Percentiles rank a stretch among this genome's conserved stretches.
These are phyloP conservation scores for Xanthorhoe spadicearia DNA, from an alignment of 2,888 invertebrate species.

Conservation along the genomic window DNA sequence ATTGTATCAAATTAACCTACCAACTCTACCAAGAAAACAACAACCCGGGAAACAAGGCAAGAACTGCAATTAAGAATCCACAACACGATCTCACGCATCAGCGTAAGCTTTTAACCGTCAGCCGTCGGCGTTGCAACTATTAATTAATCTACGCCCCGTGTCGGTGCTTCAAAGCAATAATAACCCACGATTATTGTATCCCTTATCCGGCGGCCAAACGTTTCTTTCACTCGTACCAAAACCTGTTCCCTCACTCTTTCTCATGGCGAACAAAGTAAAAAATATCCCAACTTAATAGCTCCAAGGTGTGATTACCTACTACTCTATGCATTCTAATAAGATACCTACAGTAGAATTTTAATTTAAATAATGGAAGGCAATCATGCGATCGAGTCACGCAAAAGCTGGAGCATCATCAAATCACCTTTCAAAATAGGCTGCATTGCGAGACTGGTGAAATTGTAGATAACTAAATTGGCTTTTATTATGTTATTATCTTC, in stretches of 20 bases:
- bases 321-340: conserved; percentile 51
- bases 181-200: conserved; percentile 77
- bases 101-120: conserved; percentile 34
- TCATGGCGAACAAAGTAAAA: conserved; percentile 70
- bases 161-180: conserved; percentile 78
- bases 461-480: conserved; percentile 17
- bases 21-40: conserved; percentile 6
- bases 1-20: neutral
- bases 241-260: conserved; percentile 70
- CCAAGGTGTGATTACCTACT: conserved; percentile 78
- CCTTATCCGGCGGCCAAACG: conserved; percentile 68
- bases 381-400: conserved; percentile 41
- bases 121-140: conserved; percentile 26
- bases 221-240: conserved; percentile 68
- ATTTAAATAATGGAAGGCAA: conserved; percentile 43
- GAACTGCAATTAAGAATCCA: conserved; percentile 31
- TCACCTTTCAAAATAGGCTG: conserved; percentile 24
- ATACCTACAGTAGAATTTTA: conserved; percentile 40
- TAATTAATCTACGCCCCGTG: conserved; percentile 43
- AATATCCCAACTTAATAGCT: conserved; percentile 76
- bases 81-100: conserved; percentile 47
- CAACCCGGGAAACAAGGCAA: conserved; percentile 9
- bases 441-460: conserved; percentile 9
- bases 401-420: conserved; percentile 33
- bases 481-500: conserved; percentile 25